These are phyloP conservation scores for Gymnogyps californianus DNA, from an alignment of 2,113 vertebrate species.

Conservation along the genomic window DNA sequence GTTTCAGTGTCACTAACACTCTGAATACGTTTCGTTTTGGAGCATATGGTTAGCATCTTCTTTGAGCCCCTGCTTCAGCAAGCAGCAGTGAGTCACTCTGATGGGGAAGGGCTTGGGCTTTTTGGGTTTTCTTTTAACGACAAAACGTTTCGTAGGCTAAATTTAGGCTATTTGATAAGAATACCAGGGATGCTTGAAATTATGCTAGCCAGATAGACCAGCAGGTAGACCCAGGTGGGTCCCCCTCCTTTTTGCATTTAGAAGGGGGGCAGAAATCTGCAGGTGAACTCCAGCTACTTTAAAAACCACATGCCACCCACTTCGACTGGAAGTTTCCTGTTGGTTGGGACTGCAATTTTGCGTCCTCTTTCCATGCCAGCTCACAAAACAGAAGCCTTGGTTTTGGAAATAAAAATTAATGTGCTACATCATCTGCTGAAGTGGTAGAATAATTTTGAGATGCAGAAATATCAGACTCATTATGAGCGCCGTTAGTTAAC, in stretches of 20 bases:
- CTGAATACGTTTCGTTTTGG: rapidly evolving
- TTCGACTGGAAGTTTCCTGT: background rate
- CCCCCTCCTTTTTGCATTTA: background rate
- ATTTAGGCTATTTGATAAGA: background rate
- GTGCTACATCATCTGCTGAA: background rate
- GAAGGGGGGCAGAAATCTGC: background rate
- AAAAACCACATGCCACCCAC: background rate
- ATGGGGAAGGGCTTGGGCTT: background rate
- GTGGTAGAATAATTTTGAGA: background rate
- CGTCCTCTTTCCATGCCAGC: background rate
- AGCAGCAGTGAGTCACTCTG: background rate
- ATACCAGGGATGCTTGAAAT: background rate
- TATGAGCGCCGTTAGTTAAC: background rate
- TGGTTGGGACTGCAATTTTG: background rate
- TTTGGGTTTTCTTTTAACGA: background rate
- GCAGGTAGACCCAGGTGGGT: background rate
- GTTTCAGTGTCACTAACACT: background rate
- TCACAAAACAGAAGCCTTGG: background rate
- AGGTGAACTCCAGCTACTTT: background rate
- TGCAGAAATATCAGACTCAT: background rate
- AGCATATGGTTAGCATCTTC: background rate
- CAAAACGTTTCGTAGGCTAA: background rate
- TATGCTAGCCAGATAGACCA: background rate
- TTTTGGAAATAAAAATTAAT: background rate
- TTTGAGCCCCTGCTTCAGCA: background rate